These are phyloP conservation scores for Aldabrachelys gigantea DNA, from an alignment of 2,113 vertebrate genomes.

Conservation along the genomic window DNA sequence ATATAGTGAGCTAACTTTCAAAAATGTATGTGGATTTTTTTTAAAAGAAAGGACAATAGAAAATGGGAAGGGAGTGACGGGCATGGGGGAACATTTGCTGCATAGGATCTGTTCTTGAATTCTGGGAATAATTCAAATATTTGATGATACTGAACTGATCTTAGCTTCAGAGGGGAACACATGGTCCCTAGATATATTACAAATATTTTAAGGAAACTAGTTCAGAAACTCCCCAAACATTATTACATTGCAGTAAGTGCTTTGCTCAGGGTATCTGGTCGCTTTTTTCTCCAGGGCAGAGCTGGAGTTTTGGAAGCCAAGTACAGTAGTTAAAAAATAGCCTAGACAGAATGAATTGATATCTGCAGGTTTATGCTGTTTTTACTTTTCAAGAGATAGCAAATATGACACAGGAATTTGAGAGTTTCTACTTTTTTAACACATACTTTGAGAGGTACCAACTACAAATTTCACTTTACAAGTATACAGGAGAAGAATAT, in stretches of 20 bases:
- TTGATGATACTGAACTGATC: not conserved
- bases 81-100: accelerated
- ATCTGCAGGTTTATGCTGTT: not conserved
- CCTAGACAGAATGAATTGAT: not conserved
- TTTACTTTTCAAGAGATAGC: not conserved
- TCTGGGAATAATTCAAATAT: not conserved
- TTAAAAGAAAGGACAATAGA: not conserved
- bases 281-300: not conserved
- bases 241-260: not conserved
- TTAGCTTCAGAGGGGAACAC: too few relatives aligned
- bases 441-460: not conserved
- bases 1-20: not conserved
- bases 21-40: not conserved
- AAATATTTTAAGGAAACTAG: not conserved
- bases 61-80: accelerated
- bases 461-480: not conserved
- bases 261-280: not conserved
- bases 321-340: constrained; percentile 30
- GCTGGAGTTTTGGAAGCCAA: not conserved
- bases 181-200: accelerated
- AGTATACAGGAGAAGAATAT: not conserved
- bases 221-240: not conserved
- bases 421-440: not conserved
- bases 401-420: not conserved
- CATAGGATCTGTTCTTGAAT: not conserved